Evolutionary conservation across 2,797 vertebrate species (phyloP).

Genomic region (Siniperca obscura): DNA sequence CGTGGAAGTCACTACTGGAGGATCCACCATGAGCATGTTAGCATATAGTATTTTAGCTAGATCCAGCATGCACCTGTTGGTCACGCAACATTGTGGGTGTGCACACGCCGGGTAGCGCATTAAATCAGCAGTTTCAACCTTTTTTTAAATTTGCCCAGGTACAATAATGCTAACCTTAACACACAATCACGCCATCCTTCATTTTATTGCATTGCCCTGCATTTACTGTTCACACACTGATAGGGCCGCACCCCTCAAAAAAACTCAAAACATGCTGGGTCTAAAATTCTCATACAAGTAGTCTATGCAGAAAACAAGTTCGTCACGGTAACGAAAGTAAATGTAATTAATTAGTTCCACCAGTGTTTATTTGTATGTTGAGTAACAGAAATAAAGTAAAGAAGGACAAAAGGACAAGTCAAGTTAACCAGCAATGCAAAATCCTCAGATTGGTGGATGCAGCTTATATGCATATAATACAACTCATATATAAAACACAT

Average conservation of each 20-base stretch:
- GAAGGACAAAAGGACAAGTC: background rate
- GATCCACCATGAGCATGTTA: background rate
- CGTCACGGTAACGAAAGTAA: background rate
- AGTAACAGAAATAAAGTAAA: conserved; percentile 1
- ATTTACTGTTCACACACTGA: background rate
- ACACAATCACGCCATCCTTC: background rate
- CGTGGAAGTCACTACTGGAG: no score
- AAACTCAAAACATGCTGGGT: background rate
- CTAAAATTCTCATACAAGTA: background rate
- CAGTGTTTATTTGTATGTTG: background rate
- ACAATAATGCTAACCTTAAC: background rate
- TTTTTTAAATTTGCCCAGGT: background rate
- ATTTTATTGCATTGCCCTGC: background rate
- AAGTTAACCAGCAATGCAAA: background rate
- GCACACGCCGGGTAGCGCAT: background rate
- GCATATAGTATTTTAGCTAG: no score
- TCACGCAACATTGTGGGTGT: background rate
- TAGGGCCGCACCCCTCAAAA: background rate
- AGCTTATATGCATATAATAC: no score
- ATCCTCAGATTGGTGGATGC: background rate
- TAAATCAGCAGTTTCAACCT: background rate
- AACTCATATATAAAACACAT: no score
- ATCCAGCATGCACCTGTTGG: background rate
- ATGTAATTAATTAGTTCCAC: background rate
- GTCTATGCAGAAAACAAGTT: background rate